Conservation (phyloP, 2,113 vertebrate genomes). For the Carollia perspicillata region DNA sequence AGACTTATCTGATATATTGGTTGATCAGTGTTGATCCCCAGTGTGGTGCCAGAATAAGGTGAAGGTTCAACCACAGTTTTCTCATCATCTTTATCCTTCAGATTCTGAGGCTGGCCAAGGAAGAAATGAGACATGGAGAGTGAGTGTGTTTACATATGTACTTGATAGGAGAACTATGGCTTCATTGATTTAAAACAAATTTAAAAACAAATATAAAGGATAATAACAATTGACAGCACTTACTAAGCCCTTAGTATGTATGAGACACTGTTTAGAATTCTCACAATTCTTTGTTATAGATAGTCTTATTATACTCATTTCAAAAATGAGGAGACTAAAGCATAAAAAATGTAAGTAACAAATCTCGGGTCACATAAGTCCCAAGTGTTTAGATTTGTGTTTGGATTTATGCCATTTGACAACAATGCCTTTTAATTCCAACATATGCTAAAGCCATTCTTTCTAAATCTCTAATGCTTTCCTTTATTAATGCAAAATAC, state of each 20-base stretch:
- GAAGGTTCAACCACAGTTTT: not conserved
- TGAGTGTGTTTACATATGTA: not conserved
- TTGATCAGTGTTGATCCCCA: not conserved
- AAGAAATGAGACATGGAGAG: not conserved
- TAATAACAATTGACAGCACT: not conserved
- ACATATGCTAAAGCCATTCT: not conserved
- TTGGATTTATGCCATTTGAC: not conserved
- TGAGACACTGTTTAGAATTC: not conserved
- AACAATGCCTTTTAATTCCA: not conserved
- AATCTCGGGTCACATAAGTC: not conserved
- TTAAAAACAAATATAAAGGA: not conserved
- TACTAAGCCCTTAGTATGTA: not conserved
- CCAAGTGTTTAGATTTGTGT: not conserved
- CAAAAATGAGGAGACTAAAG: not conserved
- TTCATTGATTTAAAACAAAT: not conserved
- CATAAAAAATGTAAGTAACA: not conserved
- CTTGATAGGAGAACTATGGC: not conserved
- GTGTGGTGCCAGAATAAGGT: too few relatives aligned
- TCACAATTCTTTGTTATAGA: not conserved
- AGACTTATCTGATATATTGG: not conserved
- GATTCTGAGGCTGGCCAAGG: not conserved
- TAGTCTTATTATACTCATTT: not conserved
- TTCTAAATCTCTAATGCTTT: not conserved
- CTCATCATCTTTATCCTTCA: not conserved
- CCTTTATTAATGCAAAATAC: not conserved